Percentiles rank a stretch among this genome's conserved stretches.
phyloP scores from a whole-genome alignment of 92 coral and sea anemone genomes.

The Meandrina meandrites region DNA sequence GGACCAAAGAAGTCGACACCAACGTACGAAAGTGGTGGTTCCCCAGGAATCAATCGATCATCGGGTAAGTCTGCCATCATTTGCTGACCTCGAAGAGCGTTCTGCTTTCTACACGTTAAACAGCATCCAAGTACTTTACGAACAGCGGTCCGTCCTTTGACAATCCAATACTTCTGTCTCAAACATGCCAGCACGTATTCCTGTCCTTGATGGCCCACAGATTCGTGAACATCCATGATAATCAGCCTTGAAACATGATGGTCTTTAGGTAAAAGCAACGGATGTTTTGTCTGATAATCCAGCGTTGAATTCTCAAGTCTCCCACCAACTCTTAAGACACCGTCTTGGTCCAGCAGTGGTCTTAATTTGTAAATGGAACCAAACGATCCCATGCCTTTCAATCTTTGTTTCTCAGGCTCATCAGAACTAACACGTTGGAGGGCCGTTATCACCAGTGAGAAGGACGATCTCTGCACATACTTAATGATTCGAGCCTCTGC shows the following conservation, averaged over 20 bases:
- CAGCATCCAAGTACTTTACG: slow-evolving; percentile 45
- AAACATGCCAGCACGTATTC: slow-evolving; percentile 45
- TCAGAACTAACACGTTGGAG: neutral
- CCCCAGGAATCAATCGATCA: too few relatives aligned
- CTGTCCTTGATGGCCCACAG: slow-evolving; percentile 47
- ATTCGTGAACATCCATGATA: slow-evolving; percentile 31
- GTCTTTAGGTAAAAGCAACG: too few relatives aligned
- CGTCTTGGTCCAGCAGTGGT: slow-evolving; percentile 46
- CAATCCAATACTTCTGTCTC: slow-evolving; percentile 44
- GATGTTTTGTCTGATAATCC: slow-evolving; percentile 27
- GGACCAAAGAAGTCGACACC: slow-evolving; percentile 51
- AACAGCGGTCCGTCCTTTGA: slow-evolving; percentile 49
- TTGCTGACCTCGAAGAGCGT: too few relatives aligned
- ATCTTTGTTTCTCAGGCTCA: slow-evolving; percentile 8
- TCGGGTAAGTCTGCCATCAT: too few relatives aligned
- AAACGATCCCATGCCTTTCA: slow-evolving; percentile 2
- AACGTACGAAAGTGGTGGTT: slow-evolving; percentile 26
- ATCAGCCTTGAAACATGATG: slow-evolving; percentile 39
- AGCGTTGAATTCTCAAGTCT: slow-evolving; percentile 34
- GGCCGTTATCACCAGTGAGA: slow-evolving; percentile 26
- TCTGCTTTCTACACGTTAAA: slow-evolving; percentile 27
- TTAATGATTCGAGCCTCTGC: slow-evolving; percentile 18
- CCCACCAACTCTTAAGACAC: slow-evolving; percentile 51
- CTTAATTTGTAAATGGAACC: too few relatives aligned
- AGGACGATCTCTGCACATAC: slow-evolving; percentile 32